Conservation (phyloP, 2,113 vertebrate species). For the Lampris megalopsis region DNA sequence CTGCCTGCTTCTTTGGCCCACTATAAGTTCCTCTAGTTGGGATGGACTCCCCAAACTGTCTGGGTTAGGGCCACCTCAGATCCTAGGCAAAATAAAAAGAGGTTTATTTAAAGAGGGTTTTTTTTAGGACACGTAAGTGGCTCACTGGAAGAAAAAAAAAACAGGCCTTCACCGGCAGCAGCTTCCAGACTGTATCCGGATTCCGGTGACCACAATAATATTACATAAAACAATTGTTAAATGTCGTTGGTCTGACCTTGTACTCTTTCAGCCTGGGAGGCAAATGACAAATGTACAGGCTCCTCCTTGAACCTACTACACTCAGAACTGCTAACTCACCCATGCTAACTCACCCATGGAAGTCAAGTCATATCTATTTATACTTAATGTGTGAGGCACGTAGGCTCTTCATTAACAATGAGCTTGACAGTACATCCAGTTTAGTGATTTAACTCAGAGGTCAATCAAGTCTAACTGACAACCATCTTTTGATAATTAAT, state of each 20-base stretch:
- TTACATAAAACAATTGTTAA: conserved; percentile 1
- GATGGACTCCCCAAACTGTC: neutral
- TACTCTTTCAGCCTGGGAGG: neutral
- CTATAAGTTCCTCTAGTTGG: conserved; percentile 1
- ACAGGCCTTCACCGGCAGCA: neutral
- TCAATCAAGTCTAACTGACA: too few relatives aligned
- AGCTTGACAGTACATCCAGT: too few relatives aligned
- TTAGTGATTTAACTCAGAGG: too few relatives aligned
- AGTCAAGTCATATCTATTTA: too few relatives aligned
- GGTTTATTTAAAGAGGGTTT: neutral
- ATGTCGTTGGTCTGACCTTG: neutral
- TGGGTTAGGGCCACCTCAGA: neutral
- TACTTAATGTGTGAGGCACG: too few relatives aligned
- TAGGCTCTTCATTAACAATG: too few relatives aligned
- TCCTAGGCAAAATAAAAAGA: neutral
- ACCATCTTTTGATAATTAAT: too few relatives aligned
- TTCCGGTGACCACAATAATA: too few relatives aligned
- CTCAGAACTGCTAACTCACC: neutral
- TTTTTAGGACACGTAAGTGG: neutral
- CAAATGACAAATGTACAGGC: neutral
- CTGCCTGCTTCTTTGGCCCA: neutral
- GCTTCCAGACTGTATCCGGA: too few relatives aligned
- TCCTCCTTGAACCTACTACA: neutral
- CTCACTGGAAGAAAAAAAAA: neutral
- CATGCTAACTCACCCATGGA: too few relatives aligned